These are phyloP conservation scores for Eulemur albifrons DNA, from an alignment of 2,797 vertebrate genomes.

Conservation along the genomic window DNA sequence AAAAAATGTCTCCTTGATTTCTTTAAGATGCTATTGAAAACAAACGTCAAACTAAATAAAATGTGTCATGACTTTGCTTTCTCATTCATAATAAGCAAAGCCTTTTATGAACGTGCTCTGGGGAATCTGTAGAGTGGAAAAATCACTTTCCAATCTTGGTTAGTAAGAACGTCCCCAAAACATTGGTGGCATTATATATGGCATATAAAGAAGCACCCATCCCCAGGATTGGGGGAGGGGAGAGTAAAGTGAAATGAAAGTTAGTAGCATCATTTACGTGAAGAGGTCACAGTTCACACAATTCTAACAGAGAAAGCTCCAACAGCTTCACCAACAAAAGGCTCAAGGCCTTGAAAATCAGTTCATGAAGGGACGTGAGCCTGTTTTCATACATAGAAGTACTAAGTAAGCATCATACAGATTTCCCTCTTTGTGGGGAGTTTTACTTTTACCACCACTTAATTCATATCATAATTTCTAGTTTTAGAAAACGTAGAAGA, in stretches of 20 bases:
- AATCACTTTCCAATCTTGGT: neutral
- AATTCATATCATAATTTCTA: neutral
- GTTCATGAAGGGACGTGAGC: neutral
- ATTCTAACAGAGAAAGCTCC: neutral
- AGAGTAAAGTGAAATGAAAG: neutral
- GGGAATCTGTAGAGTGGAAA: neutral
- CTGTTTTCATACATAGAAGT: neutral
- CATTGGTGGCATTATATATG: rapidly evolving
- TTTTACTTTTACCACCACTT: neutral
- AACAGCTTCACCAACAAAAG: neutral
- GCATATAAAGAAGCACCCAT: neutral
- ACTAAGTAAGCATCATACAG: neutral
- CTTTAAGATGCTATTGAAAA: neutral
- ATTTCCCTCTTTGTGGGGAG: neutral
- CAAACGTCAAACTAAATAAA: neutral
- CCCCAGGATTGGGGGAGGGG: neutral
- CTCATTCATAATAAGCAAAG: neutral
- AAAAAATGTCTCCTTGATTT: neutral
- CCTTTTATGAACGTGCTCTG: neutral
- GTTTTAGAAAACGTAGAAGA: neutral
- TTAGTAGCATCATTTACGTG: too few species aligned
- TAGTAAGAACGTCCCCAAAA: neutral
- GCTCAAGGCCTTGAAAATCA: neutral
- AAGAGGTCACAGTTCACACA: neutral
- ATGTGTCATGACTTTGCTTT: neutral